Base-by-base conservation (phyloP, 2,113 vertebrate species). In the Toxotes chatareus region DNA sequence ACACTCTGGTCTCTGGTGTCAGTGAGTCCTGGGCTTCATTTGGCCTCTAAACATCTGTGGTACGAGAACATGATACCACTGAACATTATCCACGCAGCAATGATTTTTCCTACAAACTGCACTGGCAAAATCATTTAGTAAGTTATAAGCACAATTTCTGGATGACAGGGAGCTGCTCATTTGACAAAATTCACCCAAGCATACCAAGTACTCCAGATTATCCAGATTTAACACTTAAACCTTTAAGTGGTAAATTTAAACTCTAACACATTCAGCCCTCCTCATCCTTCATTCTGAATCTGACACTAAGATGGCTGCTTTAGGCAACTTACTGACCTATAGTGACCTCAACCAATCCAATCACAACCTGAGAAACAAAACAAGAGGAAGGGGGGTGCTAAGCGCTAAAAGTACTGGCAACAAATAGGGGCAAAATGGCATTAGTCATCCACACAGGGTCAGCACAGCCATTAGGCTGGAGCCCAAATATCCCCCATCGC, bases 401-500 rank as follows among this genome's bases (percentile, higher is more conserved):
- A 55, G 38, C 70, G 62, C 51, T 55, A 61, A 47, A 76, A 40
- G 38, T 56, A n/a, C 71, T 73, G 59, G 44, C 60, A 73, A 82
- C 78, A 85, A 82, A 83, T 76, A 38, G 80, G 72, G 53, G 66
- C 68, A 85, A 90, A 90, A 78, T 81, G 62, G 77, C 78, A 73
- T 85, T 78, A 88, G 68, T 49, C 71, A 56, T 80, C 60, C 51
- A 70, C 77, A 59, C 27, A 63, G 84, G 88, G 91, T 89, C 90
- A 89, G 57, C 71, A 63, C 67, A 87, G 77, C 59, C 90, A 93
- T 94, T 87, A 83, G 86, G 85, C 85, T 51, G 61, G 36, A 49
- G 86, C 86, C 87, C 89, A 89, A 90, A 81, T 88, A 77, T 72
- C 77, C 72, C 80, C 88, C 82, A 83, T 89, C 64, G 75, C 77